Percentiles rank a stretch among this genome's conserved stretches.
Conservation (phyloP, 1,140 invertebrate genomes). For the Plodia interpunctella region DNA sequence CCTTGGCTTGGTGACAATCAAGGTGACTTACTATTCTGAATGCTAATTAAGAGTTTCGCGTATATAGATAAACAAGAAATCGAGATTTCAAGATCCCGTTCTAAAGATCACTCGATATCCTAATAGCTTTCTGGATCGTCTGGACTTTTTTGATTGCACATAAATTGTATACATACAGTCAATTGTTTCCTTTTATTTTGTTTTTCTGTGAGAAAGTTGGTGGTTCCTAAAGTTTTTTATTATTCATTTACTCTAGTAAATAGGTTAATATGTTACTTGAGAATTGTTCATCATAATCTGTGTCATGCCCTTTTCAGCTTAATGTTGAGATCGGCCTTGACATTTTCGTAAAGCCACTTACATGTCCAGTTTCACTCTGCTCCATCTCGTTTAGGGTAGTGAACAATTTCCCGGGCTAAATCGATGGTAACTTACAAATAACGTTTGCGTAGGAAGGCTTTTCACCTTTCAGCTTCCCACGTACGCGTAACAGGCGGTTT, state of each 20-base stretch:
- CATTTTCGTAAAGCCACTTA: background rate
- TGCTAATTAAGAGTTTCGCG: slow-evolving; percentile 1
- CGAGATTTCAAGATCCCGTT: slow-evolving; percentile 6
- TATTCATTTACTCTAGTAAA: no score
- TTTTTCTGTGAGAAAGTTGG: no score
- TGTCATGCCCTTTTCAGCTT: background rate
- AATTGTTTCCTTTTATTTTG: no score
- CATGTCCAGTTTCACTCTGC: background rate
- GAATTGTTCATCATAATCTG: background rate
- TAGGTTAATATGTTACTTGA: no score
- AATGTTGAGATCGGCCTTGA: background rate
- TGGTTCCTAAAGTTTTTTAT: no score
- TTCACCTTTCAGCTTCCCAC: slow-evolving; percentile 24
- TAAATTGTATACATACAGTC: no score
- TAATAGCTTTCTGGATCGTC: no score
- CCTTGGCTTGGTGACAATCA: slow-evolving; percentile 6
- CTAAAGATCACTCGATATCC: background rate
- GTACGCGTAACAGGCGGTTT: slow-evolving; percentile 17
- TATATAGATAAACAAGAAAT: slow-evolving; percentile 1
- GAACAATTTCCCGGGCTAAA: background rate
- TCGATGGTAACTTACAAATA: slow-evolving; percentile 3
- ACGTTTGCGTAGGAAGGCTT: slow-evolving; percentile 6
- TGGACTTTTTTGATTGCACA: no score
- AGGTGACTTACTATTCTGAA: slow-evolving; percentile 10
- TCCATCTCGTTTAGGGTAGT: background rate